phyloP scores from a whole-genome alignment of 2,113 vertebrate genomes.

The Hippocampus zosterae region DNA sequence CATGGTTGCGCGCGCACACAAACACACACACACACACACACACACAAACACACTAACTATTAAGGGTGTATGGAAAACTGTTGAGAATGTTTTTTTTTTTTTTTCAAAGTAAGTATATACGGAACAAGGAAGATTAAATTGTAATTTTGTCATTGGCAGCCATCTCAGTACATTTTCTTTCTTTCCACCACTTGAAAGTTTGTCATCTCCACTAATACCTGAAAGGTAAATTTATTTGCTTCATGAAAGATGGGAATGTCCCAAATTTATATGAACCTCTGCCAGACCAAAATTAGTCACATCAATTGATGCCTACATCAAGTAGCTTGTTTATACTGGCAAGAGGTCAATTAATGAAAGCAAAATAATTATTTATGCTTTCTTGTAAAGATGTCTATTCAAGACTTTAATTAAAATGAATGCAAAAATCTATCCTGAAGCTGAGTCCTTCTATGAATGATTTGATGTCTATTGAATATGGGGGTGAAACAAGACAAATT shows the following conservation, averaged over 20 bases:
- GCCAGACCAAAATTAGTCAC: constrained; percentile 32
- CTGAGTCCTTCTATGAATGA: constrained; percentile 28
- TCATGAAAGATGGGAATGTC: constrained; percentile 54
- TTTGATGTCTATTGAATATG: constrained; percentile 12
- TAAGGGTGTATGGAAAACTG: too few species aligned
- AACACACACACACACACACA: too few species aligned
- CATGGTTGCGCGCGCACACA: too few species aligned
- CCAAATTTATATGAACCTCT: constrained; percentile 56
- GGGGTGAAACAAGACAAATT: background rate
- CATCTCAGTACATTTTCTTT: background rate
- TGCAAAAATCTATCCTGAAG: constrained; percentile 44
- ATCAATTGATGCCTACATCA: constrained; percentile 6
- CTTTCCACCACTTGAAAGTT: constrained; percentile 25
- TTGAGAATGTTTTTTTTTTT: background rate
- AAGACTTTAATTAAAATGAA: constrained; percentile 42
- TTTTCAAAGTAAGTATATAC: background rate
- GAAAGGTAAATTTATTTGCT: constrained; percentile 43
- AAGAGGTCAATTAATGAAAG: constrained; percentile 53
- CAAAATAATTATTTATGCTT: constrained; percentile 57
- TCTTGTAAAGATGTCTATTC: constrained; percentile 45
- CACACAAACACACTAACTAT: too few species aligned
- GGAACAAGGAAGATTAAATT: background rate
- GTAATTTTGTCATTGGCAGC: background rate
- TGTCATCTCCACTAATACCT: constrained; percentile 15
- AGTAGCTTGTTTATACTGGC: constrained; percentile 22